Percentiles rank a stretch among this genome's conserved stretches.
phyloP scores from a whole-genome alignment of 1,140 invertebrate species.

The Musca domestica region DNA sequence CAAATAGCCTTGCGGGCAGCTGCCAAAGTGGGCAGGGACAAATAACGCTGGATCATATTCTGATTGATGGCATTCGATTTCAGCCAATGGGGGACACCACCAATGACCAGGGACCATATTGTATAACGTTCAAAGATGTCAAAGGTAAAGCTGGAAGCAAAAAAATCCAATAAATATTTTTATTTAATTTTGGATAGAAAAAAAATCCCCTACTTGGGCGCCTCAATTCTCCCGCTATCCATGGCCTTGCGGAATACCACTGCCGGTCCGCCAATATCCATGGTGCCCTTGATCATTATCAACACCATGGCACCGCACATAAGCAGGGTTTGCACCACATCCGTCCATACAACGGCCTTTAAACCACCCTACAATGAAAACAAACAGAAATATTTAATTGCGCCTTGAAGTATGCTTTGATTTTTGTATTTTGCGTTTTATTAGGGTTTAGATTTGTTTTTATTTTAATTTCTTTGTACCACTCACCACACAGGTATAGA shows the following conservation, averaged over 20 bases:
- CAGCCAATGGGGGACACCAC: conserved; percentile 79
- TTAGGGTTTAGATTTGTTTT: neutral
- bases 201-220: conserved; percentile 63
- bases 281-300: conserved; percentile 75
- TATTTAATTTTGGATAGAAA: neutral
- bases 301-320: conserved; percentile 83
- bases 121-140: conserved; percentile 73
- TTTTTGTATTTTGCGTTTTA: too few species aligned
- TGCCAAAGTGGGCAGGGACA: conserved; percentile 67
- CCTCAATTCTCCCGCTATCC: conserved; percentile 70
- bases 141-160: conserved; percentile 61
- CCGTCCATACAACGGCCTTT: conserved; percentile 92
- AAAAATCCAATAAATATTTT: neutral
- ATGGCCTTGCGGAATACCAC: conserved; percentile 69
- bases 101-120: conserved; percentile 72
- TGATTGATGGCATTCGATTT: conserved; percentile 81
- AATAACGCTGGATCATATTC: conserved; percentile 75
- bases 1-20: conserved; percentile 72
- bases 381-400: neutral
- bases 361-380: conserved; percentile 73
- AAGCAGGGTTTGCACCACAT: conserved; percentile 81
- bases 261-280: conserved; percentile 72
- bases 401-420: too few species aligned
- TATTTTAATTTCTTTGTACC: neutral
- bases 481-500: conserved; percentile 87